phyloP scores from a whole-genome alignment of 2,113 vertebrate species.

The Meleagris gallopavo region DNA sequence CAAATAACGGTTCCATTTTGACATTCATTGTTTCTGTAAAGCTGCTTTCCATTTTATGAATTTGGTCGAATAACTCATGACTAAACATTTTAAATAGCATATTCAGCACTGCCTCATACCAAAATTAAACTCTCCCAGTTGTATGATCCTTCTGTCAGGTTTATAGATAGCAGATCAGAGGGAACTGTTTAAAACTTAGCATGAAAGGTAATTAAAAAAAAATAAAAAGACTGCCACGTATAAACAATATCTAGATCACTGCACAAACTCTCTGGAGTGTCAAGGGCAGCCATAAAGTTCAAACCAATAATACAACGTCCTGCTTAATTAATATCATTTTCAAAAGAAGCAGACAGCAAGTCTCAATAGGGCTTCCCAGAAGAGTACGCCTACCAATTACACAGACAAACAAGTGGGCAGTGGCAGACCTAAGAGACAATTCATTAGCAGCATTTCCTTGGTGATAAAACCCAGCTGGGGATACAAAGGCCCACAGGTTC shows the following conservation, averaged over 20 bases:
- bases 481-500: not conserved
- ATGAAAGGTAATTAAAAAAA: conserved; percentile 29
- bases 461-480: not conserved
- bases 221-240: not conserved
- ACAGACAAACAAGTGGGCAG: not conserved
- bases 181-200: not conserved
- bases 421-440: not conserved
- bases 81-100: conserved; percentile 28
- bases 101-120: conserved; percentile 3
- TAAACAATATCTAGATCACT: conserved; percentile 13
- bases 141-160: not conserved
- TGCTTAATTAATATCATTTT: not conserved
- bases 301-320: not conserved
- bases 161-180: not conserved
- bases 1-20: not conserved
- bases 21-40: not conserved
- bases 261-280: conserved; percentile 9
- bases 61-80: not conserved
- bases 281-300: not conserved
- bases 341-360: not conserved
- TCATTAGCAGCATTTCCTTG: not conserved
- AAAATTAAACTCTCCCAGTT: conserved; percentile 45
- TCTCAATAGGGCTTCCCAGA: not conserved
- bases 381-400: not conserved
- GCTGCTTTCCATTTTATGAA: not conserved